A percentile compares a stretch with the other conserved stretches of the same genome.
phyloP scores from a whole-genome alignment of 1,140 invertebrate species.

The Stegodyphus dumicola region DNA sequence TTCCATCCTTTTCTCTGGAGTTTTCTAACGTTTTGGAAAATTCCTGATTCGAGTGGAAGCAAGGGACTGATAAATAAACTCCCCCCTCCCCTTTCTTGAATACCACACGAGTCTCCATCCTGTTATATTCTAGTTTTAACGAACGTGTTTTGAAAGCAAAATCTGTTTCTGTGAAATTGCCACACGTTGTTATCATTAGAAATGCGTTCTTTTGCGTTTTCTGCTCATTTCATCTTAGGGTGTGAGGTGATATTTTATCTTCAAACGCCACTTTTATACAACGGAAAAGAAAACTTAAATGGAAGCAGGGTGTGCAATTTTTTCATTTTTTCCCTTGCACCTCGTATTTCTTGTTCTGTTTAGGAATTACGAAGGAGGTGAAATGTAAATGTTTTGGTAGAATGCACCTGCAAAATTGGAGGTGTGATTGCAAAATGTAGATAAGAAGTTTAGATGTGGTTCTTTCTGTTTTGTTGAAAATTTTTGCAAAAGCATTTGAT shows the following conservation, averaged over 20 bases:
- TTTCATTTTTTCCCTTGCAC: slow-evolving; percentile 4
- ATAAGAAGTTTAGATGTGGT: slow-evolving; percentile 29
- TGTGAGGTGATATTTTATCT: slow-evolving; percentile 57
- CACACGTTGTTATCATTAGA: slow-evolving; percentile 57
- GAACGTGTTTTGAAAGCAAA: slow-evolving; percentile 55
- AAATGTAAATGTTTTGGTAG: slow-evolving; percentile 38
- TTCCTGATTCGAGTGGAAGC: slow-evolving; percentile 22
- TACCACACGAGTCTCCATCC: too few relatives aligned
- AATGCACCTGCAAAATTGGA: slow-evolving; percentile 43
- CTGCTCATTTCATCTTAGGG: slow-evolving; percentile 19
- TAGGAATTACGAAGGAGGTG: slow-evolving; percentile 32
- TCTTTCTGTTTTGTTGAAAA: background rate
- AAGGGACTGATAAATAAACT: background rate
- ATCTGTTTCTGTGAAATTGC: slow-evolving; percentile 38
- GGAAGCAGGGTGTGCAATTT: background rate
- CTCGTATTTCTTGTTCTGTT: slow-evolving; percentile 13
- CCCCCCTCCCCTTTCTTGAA: background rate
- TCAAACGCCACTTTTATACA: slow-evolving; percentile 32
- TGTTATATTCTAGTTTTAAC: slow-evolving; percentile 30
- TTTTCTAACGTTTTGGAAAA: background rate
- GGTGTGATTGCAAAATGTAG: slow-evolving; percentile 56
- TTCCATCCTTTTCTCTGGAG: background rate
- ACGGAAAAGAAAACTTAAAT: background rate
- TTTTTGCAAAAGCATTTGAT: slow-evolving; percentile 25
- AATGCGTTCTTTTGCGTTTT: slow-evolving; percentile 23